These are phyloP conservation scores for Corythornis cristatus DNA, from an alignment of 2,113 vertebrate genomes.

Conservation along the genomic window DNA sequence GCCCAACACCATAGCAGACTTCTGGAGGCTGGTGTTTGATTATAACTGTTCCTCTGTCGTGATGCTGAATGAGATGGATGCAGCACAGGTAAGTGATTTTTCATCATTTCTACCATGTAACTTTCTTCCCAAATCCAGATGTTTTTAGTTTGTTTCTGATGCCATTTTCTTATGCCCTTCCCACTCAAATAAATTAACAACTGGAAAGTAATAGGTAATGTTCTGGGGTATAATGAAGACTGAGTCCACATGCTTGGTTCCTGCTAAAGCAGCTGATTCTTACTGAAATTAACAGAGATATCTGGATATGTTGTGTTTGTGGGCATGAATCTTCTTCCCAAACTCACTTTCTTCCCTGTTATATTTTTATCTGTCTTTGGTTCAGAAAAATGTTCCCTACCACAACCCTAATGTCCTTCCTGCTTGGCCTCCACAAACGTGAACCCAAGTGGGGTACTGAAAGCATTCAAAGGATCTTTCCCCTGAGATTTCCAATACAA, in stretches of 20 bases:
- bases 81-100: conserved; percentile 83
- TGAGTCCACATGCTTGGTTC: not conserved
- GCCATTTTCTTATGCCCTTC: not conserved
- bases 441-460: not conserved
- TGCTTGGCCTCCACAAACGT: not conserved
- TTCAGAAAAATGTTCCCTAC: not conserved
- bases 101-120: not conserved
- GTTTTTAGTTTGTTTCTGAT: not conserved
- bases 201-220: not conserved
- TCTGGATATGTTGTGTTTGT: rapidly evolving
- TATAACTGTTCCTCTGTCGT: conserved; percentile 98
- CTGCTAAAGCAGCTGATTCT: not conserved
- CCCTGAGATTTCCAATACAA: not conserved
- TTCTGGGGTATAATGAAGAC: not conserved
- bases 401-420: not conserved
- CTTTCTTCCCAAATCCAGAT: not conserved
- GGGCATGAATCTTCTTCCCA: not conserved
- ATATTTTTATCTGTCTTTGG: not conserved
- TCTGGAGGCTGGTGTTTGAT: conserved; percentile 98
- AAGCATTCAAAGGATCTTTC: not conserved
- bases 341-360: not conserved
- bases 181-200: not conserved
- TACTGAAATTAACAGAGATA: not conserved
- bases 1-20: conserved; percentile 94
- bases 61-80: conserved; percentile 98